phyloP scores from a whole-genome alignment of 2,888 invertebrate genomes.

The Alentia gelatinosa region DNA sequence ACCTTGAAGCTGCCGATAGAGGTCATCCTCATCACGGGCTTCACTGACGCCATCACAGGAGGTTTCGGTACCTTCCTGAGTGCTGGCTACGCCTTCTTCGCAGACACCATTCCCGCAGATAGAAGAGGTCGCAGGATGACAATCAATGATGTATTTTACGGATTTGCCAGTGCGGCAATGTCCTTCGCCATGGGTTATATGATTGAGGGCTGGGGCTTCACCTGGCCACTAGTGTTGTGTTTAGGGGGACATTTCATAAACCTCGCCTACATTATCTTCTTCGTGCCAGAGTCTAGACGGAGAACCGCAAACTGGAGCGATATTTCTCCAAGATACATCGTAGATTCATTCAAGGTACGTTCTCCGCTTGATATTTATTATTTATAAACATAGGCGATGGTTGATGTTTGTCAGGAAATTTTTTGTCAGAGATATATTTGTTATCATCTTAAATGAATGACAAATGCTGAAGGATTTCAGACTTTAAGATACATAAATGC shows the following conservation, averaged over 20 bases:
- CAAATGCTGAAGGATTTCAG: too few relatives aligned
- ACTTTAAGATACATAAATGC: too few relatives aligned
- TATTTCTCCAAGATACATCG: not conserved
- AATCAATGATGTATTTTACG: not conserved
- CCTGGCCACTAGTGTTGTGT: not conserved
- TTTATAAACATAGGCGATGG: too few relatives aligned
- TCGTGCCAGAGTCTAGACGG: not conserved
- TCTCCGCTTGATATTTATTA: too few relatives aligned
- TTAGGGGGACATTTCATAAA: not conserved
- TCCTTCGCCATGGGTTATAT: not conserved
- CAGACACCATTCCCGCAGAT: conserved; percentile 11
- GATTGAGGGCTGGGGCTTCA: not conserved
- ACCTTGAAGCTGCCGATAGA: not conserved
- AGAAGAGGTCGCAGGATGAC: not conserved
- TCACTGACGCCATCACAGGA: not conserved
- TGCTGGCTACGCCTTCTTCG: conserved; percentile 11
- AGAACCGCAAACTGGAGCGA: not conserved
- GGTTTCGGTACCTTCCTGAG: not conserved
- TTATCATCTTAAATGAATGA: too few relatives aligned
- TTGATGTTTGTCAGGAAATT: too few relatives aligned
- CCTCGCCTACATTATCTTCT: not conserved
- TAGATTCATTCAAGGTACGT: conserved; percentile 7
- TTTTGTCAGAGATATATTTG: too few relatives aligned
- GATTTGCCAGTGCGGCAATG: not conserved
- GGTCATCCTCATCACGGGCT: not conserved